Evolutionary conservation across 2,113 vertebrate genomes (phyloP).

Genomic region (Anhinga anhinga): DNA sequence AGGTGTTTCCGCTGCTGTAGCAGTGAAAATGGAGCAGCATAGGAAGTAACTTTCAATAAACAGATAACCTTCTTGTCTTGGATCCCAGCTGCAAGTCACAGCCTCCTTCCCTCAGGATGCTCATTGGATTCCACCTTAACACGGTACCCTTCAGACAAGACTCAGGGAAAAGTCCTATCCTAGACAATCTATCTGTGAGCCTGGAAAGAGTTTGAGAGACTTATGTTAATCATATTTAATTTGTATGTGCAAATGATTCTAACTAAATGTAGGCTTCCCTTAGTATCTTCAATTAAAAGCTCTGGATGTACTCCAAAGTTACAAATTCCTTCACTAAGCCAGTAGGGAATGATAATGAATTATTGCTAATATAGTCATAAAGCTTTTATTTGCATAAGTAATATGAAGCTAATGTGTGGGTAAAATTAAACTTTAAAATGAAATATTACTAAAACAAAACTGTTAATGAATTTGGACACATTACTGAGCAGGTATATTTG

Average conservation of each 20-base stretch:
- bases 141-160: neutral
- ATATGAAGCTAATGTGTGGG: slow-evolving; percentile 61
- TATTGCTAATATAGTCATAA: slow-evolving; percentile 54
- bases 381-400: slow-evolving; percentile 68
- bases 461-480: slow-evolving; percentile 50
- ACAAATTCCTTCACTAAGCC: slow-evolving; percentile 44
- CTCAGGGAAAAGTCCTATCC: neutral
- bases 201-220: slow-evolving; percentile 7
- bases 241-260: slow-evolving; percentile 32
- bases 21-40: neutral
- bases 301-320: slow-evolving; percentile 53
- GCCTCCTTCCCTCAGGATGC: neutral
- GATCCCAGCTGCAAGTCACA: neutral
- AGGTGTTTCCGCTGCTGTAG: neutral
- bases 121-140: neutral
- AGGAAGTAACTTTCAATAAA: neutral
- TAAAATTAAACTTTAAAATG: slow-evolving; percentile 67
- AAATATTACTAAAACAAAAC: slow-evolving; percentile 67
- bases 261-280: slow-evolving; percentile 29
- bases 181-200: neutral
- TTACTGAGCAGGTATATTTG: slow-evolving; percentile 55
- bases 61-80: neutral
- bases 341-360: slow-evolving; percentile 62
- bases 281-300: slow-evolving; percentile 51
- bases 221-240: slow-evolving; percentile 55